Evolutionary conservation across 2,113 vertebrate genomes (phyloP).

Genomic region (Aplodontia rufa): DNA sequence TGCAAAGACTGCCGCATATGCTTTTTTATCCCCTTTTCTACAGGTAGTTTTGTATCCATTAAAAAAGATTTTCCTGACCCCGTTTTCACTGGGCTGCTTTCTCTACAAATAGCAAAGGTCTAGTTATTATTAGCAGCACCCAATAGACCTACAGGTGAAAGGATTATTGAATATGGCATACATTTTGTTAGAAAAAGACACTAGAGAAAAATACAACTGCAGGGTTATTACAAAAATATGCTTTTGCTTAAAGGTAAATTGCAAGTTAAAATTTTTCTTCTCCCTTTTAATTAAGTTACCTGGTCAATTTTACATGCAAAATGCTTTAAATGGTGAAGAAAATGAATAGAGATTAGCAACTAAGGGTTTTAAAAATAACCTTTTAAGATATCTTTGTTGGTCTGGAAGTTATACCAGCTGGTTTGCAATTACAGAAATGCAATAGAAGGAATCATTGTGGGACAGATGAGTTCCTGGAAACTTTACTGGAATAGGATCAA

Average conservation of each 20-base stretch:
- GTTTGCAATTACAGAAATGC: slow-evolving; percentile 34
- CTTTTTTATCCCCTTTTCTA: background rate
- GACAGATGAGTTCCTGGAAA: slow-evolving; percentile 37
- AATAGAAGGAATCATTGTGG: background rate
- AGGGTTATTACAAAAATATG: slow-evolving; percentile 68
- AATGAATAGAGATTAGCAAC: slow-evolving; percentile 48
- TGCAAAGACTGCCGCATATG: background rate
- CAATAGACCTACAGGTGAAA: slow-evolving; percentile 61
- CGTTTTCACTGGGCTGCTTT: slow-evolving; percentile 58
- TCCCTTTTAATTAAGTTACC: slow-evolving; percentile 59
- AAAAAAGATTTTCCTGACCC: slow-evolving; percentile 57
- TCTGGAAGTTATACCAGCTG: slow-evolving; percentile 55
- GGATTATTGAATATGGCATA: slow-evolving; percentile 62
- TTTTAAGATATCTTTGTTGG: slow-evolving; percentile 65
- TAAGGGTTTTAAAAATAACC: slow-evolving; percentile 57
- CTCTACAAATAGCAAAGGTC: slow-evolving; percentile 59
- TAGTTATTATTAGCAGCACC: slow-evolving; percentile 64
- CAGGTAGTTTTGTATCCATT: background rate
- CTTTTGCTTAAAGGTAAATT: slow-evolving; percentile 66
- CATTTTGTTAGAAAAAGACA: slow-evolving; percentile 69
- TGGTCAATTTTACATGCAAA: slow-evolving; percentile 16
- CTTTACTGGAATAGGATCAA: slow-evolving; percentile 38
- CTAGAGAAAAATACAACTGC: slow-evolving; percentile 42
- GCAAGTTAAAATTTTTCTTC: background rate
- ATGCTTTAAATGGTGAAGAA: background rate